Conservation (phyloP, 2,888 invertebrate genomes). For the Hanleya hanleyi region DNA sequence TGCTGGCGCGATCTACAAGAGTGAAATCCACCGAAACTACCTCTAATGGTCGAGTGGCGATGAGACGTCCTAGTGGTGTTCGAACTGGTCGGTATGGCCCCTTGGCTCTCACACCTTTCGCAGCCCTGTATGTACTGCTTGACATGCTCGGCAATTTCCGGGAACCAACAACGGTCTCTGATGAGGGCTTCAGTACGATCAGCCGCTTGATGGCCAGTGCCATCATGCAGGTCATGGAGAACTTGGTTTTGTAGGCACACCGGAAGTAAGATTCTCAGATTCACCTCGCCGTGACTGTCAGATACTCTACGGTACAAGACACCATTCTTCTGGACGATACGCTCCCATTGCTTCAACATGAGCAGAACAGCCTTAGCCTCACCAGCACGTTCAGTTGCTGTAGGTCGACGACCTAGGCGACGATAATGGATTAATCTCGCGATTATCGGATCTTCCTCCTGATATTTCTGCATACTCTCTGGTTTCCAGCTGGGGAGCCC, state of each 20-base stretch:
- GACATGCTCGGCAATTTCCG: not conserved
- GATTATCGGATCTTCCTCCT: no score
- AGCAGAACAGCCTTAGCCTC: not conserved
- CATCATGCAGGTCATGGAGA: not conserved
- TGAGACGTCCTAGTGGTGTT: not conserved
- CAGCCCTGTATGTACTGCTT: not conserved
- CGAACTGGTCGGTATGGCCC: not conserved
- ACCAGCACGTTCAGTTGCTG: not conserved
- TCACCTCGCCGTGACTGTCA: no score
- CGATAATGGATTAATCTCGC: no score
- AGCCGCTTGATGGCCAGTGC: slow-evolving; percentile 5
- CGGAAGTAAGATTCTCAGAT: no score
- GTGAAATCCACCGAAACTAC: not conserved
- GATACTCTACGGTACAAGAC: slow-evolving; percentile 2
- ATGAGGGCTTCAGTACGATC: not conserved
- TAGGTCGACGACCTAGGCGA: no score
- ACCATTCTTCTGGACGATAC: not conserved
- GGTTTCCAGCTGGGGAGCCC: not conserved
- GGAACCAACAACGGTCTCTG: not conserved
- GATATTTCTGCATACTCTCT: not conserved
- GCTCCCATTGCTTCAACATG: not conserved
- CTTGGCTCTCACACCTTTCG: slow-evolving; percentile 1
- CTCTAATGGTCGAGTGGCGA: slow-evolving; percentile 1
- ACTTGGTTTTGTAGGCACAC: not conserved
- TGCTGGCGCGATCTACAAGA: not conserved